Conservation (phyloP, 2,888 invertebrate genomes). For the Strigamia transsilvanica region DNA sequence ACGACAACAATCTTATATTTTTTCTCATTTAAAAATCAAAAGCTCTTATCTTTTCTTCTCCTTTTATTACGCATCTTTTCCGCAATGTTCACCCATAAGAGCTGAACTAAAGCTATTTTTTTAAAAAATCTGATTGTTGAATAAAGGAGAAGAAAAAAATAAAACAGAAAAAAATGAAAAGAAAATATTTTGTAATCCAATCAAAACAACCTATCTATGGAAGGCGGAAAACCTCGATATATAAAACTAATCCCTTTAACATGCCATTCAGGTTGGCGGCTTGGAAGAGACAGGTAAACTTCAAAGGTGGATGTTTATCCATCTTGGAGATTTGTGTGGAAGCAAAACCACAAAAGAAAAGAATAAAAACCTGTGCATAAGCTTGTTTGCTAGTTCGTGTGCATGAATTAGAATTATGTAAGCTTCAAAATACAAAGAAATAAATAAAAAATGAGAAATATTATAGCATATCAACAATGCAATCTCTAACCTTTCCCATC, state of each 20-base stretch:
- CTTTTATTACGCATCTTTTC: not conserved
- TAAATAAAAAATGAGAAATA: not conserved
- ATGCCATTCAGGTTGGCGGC: constrained; percentile 24
- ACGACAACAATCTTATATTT: not conserved
- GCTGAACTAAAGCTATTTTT: not conserved
- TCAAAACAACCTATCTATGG: constrained; percentile 10
- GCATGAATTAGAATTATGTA: not conserved
- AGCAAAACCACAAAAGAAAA: not conserved
- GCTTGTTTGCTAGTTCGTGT: not conserved
- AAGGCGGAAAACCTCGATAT: constrained; percentile 9
- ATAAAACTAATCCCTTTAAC: constrained; percentile 40
- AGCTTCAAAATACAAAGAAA: not conserved
- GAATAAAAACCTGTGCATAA: not conserved
- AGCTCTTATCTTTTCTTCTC: not conserved
- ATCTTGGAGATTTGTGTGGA: not conserved
- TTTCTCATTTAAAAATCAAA: too few species aligned
- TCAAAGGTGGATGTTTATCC: not conserved
- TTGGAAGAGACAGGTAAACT: constrained; percentile 4
- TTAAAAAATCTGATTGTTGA: not conserved
- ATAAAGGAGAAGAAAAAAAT: not conserved
- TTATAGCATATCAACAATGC: too few species aligned
- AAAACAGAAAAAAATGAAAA: not conserved
- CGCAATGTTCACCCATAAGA: not conserved
- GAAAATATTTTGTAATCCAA: constrained; percentile 18
- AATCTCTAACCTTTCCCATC: too few species aligned